Conservation (phyloP, 2,888 invertebrate genomes). For the Tiphia femorata region DNA sequence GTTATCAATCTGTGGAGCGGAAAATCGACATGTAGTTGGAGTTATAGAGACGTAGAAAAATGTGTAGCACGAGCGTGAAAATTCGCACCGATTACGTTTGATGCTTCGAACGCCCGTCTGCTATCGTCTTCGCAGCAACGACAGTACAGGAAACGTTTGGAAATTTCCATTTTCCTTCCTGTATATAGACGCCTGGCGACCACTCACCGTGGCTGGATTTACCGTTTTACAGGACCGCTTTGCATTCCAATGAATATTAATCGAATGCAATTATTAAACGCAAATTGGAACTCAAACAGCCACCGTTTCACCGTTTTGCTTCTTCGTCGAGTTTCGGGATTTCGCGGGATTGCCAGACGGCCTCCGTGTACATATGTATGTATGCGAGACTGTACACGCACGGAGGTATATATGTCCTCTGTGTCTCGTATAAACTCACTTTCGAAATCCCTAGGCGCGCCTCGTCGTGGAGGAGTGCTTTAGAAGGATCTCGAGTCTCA, state of each 20-base stretch:
- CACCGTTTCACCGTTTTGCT: slow-evolving; percentile 25
- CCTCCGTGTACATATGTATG: not conserved
- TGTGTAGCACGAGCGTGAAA: no score
- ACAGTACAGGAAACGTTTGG: slow-evolving; percentile 4
- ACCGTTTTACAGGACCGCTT: slow-evolving; percentile 48
- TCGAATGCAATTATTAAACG: slow-evolving; percentile 59
- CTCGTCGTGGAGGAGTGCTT: slow-evolving; percentile 13
- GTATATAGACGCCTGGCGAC: not conserved
- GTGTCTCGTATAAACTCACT: slow-evolving; percentile 16
- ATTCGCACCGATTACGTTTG: no score
- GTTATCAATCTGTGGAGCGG: no score
- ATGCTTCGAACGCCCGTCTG: no score
- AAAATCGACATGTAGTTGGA: not conserved
- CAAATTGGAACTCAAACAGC: slow-evolving; percentile 59
- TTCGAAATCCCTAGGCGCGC: slow-evolving; percentile 15
- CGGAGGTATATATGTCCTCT: slow-evolving; percentile 6
- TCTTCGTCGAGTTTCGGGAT: slow-evolving; percentile 7
- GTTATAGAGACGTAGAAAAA: not conserved
- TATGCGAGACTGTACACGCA: not conserved
- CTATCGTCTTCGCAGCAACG: not conserved
- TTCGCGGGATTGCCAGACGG: slow-evolving; percentile 21
- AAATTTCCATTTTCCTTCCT: slow-evolving; percentile 17
- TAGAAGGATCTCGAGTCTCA: slow-evolving; percentile 13
- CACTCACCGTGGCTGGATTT: slow-evolving; percentile 27
- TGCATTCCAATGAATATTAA: slow-evolving; percentile 63